phyloP scores from a whole-genome alignment of 2,797 vertebrate genomes.

The Sparus aurata region DNA sequence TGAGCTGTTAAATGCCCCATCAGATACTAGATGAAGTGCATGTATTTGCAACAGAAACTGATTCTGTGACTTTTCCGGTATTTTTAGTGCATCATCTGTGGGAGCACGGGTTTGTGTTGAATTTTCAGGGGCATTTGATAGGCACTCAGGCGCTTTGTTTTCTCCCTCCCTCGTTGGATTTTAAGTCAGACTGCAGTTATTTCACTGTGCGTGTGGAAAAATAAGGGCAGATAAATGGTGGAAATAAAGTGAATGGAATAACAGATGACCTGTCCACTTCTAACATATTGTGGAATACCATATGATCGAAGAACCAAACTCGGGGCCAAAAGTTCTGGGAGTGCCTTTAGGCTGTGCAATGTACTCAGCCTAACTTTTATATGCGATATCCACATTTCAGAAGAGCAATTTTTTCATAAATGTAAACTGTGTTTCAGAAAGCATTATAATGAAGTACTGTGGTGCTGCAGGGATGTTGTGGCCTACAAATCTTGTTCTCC shows the following conservation, averaged over 20 bases:
- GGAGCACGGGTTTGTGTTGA: conserved; percentile 17
- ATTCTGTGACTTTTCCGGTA: conserved; percentile 13
- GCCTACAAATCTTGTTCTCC: no score
- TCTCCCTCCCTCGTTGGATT: not conserved
- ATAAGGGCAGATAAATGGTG: not conserved
- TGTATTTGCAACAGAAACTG: conserved; percentile 3
- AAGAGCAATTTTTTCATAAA: no score
- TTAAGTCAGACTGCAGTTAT: not conserved
- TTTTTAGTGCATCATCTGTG: not conserved
- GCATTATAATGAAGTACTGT: not conserved
- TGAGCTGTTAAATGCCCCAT: conserved; percentile 21
- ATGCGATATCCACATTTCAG: no score
- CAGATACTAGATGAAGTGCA: conserved; percentile 32
- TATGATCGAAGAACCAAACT: not conserved
- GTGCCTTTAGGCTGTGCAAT: not conserved
- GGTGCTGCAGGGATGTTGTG: no score
- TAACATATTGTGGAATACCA: not conserved
- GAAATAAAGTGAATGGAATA: not conserved
- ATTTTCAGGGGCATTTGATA: conserved; percentile 28
- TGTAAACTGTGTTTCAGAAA: no score
- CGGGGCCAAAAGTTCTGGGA: not conserved
- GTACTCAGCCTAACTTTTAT: not conserved
- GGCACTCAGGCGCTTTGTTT: not conserved
- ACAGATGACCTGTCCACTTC: no score
- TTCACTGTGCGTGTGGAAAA: conserved; percentile 10